These are phyloP conservation scores for Graphium colonna DNA, from an alignment of 2,888 invertebrate genomes.

Conservation along the genomic window DNA sequence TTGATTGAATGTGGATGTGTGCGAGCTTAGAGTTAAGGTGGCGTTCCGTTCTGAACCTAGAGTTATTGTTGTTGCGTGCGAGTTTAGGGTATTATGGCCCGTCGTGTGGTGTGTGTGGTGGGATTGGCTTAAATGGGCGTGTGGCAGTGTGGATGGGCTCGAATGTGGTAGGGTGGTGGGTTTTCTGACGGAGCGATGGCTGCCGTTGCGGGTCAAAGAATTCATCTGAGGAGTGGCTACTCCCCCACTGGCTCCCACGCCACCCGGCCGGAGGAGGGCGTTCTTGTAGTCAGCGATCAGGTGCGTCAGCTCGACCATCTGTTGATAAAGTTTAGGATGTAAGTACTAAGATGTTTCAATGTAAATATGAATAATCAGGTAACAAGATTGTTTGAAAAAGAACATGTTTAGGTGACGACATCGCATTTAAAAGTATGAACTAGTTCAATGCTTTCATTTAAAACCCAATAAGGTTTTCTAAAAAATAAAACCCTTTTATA, in stretches of 20 bases:
- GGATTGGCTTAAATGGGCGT: slow-evolving; percentile 46
- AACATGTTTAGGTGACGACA: too few species aligned
- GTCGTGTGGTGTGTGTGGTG: slow-evolving; percentile 61
- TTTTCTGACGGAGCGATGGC: slow-evolving; percentile 81
- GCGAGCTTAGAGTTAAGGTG: slow-evolving; percentile 60
- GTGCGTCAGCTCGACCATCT: slow-evolving; percentile 94
- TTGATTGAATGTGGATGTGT: slow-evolving; percentile 57
- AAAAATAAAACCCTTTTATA: too few species aligned
- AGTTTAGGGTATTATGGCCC: slow-evolving; percentile 84
- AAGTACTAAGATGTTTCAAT: too few species aligned
- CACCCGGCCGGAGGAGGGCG: slow-evolving; percentile 87
- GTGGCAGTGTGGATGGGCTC: slow-evolving; percentile 65
- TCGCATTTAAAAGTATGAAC: too few species aligned
- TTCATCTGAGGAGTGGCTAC: slow-evolving; percentile 89
- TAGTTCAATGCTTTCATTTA: too few species aligned
- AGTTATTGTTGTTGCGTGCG: slow-evolving; percentile 75
- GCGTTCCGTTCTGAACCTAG: slow-evolving; percentile 65
- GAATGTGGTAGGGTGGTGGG: slow-evolving; percentile 64
- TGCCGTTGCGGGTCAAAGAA: slow-evolving; percentile 86
- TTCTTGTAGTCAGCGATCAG: slow-evolving; percentile 97
- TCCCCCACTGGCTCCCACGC: slow-evolving; percentile 75
- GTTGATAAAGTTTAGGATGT: slow-evolving; percentile 26
- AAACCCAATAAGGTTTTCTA: too few species aligned
- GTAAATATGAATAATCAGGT: too few species aligned
- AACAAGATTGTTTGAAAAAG: too few species aligned